Base-by-base conservation (phyloP, 2,888 invertebrate species). In the Amphipoea lucens region DNA sequence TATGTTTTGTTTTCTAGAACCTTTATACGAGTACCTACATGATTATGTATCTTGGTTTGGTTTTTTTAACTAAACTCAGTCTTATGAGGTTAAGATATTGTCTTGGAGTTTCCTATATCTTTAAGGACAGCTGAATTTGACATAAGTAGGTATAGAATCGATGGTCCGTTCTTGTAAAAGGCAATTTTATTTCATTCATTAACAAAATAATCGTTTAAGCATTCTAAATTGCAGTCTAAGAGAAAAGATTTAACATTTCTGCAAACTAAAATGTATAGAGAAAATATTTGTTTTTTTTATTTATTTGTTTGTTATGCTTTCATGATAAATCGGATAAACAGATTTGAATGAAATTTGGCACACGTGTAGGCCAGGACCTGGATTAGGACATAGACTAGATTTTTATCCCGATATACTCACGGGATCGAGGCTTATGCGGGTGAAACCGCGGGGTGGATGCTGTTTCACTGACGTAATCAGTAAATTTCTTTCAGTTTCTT, bases 1-100 rank as follows among this genome's bases (percentile, higher is more conserved):
- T 81, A 3, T 67, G 67, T 72, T 75, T 67, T 74, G n/a, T 72
- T 62, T 70, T 74, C 36, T 67, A 14, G 4, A 29, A 48, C 4
- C 17, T 51, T 23, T 12, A 9, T 14, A 6, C 7, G 40, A n/a
- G 11, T 17, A 29, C 9, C 20, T 65, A 11, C 11, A 63, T 63
- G 14, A 51, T 73, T 51, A 40, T 70, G 12, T 72, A 72, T 51
- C n/a, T 51, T 51, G 40, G 20, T 45, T 36, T 42, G 1, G 20
- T 48, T 29, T 69, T 36, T 63, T 65, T 0, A 9, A 17, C 36
- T 65, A 4, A 65, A 65, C 36, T 36, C 1, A 36, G 36, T 20
- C 9, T 36, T 63, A 36, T 62, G 14, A 36, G 36, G 36, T 36
- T 36, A 40, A 20, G 20, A 40, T 20, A 65, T 36, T 36, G 20